Percentiles rank a stretch among this genome's conserved stretches.
These are phyloP conservation scores for Aramus guarauna DNA, from an alignment of 2,113 vertebrate genomes.

Conservation along the genomic window DNA sequence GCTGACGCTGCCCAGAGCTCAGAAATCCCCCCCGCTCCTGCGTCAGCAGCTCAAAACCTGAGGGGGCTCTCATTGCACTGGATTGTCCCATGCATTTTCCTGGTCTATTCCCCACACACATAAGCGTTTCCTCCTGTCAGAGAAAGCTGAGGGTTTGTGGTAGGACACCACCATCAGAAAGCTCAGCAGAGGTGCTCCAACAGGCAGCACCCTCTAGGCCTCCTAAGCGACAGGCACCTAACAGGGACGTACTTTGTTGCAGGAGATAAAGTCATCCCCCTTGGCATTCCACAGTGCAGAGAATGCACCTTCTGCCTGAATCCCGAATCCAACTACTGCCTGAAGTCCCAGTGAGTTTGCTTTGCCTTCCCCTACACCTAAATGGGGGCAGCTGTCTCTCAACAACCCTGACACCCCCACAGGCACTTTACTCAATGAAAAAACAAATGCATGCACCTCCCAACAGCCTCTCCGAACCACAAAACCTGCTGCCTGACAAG, in stretches of 20 bases:
- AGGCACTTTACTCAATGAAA: background rate
- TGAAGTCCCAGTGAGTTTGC: constrained; percentile 73
- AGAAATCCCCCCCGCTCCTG: background rate
- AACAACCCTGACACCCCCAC: background rate
- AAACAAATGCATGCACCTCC: background rate
- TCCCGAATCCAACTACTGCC: constrained; percentile 80
- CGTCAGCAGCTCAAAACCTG: background rate
- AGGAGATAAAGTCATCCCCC: constrained; percentile 78
- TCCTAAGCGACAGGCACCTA: background rate
- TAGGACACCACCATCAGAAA: background rate
- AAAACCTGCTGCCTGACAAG: constrained; percentile 56
- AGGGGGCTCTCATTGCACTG: background rate
- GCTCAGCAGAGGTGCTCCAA: background rate
- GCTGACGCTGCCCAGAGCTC: background rate
- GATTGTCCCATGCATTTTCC: background rate
- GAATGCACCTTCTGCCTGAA: constrained; percentile 79
- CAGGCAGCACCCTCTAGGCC: background rate
- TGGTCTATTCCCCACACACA: no score
- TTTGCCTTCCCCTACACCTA: background rate
- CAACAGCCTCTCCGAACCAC: background rate
- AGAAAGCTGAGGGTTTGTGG: no score
- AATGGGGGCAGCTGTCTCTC: background rate
- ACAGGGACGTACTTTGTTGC: no score
- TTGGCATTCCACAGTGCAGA: constrained; percentile 79
- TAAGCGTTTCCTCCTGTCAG: background rate